A percentile compares a stretch with the other conserved stretches of the same genome.
Evolutionary conservation across 2,888 invertebrate genomes (phyloP).

Genomic region (Strigamia crassipes): DNA sequence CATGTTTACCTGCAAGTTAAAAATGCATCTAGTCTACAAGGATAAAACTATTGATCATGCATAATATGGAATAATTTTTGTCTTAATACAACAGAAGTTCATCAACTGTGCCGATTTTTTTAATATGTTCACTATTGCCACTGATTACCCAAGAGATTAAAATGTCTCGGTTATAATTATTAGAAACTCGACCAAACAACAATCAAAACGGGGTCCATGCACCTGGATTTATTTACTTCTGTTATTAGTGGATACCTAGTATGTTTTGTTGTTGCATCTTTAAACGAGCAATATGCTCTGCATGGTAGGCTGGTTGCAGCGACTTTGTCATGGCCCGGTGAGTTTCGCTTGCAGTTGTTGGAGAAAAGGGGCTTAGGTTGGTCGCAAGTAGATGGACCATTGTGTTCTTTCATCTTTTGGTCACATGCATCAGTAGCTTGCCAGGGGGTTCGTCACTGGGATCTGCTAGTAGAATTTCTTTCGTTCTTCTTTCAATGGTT

Average conservation of each 20-base stretch:
- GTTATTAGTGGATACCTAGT: background rate
- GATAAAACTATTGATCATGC: no score
- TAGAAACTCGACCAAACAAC: no score
- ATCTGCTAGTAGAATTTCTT: background rate
- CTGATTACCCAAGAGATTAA: no score
- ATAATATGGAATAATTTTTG: no score
- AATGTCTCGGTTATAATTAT: no score
- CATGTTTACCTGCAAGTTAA: no score
- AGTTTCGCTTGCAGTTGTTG: background rate
- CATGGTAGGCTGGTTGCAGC: constrained; percentile 12
- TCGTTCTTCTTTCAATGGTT: background rate
- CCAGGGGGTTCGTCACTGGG: background rate
- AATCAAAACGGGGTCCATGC: background rate
- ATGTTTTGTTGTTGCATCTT: constrained; percentile 17
- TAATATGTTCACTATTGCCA: no score
- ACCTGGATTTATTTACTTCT: background rate
- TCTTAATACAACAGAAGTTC: no score
- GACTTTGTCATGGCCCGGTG: constrained; percentile 34
- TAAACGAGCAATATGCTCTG: constrained; percentile 28
- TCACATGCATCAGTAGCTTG: constrained; percentile 25
- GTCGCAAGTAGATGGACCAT: constrained; percentile 21
- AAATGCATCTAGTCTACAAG: no score
- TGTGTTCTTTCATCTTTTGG: constrained; percentile 35
- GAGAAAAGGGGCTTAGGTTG: constrained; percentile 13
- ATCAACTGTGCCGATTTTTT: no score